phyloP scores from a whole-genome alignment of 92 coral and sea anemone species.

The Porites cylindrica region DNA sequence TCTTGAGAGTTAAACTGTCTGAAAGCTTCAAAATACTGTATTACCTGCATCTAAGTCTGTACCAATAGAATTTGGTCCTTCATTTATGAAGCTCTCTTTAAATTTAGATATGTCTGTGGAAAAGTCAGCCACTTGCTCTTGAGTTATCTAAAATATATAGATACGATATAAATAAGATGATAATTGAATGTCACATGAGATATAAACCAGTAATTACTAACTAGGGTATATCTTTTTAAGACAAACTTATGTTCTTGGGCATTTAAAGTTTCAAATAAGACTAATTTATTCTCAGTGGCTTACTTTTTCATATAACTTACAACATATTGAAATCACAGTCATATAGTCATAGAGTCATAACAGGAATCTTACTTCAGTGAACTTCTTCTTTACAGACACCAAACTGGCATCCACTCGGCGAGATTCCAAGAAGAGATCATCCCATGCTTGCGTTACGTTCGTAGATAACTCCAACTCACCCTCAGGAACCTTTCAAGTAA shows the following conservation, averaged over 20 bases:
- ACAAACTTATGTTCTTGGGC: no score
- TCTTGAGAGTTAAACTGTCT: background rate
- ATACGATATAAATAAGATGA: no score
- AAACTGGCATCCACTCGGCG: slow-evolving; percentile 93
- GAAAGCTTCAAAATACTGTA: background rate
- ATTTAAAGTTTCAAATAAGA: no score
- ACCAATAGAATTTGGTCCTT: slow-evolving; percentile 96
- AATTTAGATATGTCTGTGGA: slow-evolving; percentile 89
- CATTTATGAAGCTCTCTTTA: slow-evolving; percentile 90
- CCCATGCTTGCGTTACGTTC: slow-evolving; percentile 94
- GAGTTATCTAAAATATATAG: slow-evolving; percentile 79
- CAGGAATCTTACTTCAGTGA: slow-evolving; percentile 82
- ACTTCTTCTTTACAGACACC: slow-evolving; percentile 97
- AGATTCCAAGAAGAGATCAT: slow-evolving; percentile 91
- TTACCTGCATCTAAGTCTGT: slow-evolving; percentile 95
- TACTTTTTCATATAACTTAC: no score
- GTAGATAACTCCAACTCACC: slow-evolving; percentile 87
- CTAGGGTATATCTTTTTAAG: no score
- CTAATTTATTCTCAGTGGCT: no score
- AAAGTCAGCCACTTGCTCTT: slow-evolving; percentile 93
- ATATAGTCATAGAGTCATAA: no score
- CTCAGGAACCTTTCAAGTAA: slow-evolving; percentile 76
- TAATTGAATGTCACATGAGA: no score
- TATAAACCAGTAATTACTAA: no score
- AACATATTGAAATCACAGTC: no score